Conservation (phyloP, 2,888 invertebrate genomes). For the Ptilodon capucinus region DNA sequence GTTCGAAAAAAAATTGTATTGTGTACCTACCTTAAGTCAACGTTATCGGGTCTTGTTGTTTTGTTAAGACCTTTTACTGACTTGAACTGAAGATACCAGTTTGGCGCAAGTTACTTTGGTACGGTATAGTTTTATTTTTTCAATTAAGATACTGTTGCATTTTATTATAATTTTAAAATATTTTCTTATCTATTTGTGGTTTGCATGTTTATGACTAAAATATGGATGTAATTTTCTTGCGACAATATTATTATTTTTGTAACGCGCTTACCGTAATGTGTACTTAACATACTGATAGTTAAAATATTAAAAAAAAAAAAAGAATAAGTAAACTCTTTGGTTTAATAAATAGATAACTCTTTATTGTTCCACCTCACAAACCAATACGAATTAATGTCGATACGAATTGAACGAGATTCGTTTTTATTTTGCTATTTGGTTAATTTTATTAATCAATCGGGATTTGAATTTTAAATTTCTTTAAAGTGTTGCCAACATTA, state of each 20-base stretch:
- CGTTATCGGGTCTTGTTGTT: conserved; percentile 35
- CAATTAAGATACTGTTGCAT: conserved; percentile 6
- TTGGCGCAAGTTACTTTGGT: background rate
- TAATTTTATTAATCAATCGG: no score
- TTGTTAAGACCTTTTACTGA: conserved; percentile 6
- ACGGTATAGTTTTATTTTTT: background rate
- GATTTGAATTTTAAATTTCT: no score
- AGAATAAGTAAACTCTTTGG: no score
- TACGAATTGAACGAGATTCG: no score
- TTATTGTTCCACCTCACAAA: no score
- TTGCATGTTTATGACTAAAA: conserved; percentile 39
- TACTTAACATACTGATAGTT: conserved; percentile 43
- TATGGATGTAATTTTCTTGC: conserved; percentile 43
- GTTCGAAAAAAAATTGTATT: no score
- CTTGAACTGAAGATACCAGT: background rate
- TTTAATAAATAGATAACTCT: no score
- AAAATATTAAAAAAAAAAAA: no score
- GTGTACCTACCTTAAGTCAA: no score
- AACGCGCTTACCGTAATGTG: conserved; percentile 28
- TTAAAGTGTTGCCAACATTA: conserved; percentile 6
- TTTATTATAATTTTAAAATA: conserved; percentile 12
- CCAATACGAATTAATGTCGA: no score
- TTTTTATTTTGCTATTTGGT: no score
- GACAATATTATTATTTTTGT: conserved; percentile 31
- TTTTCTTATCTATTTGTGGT: conserved; percentile 32